Base-by-base conservation (phyloP, 2,888 invertebrate species). In the Ditula angustiorana region DNA sequence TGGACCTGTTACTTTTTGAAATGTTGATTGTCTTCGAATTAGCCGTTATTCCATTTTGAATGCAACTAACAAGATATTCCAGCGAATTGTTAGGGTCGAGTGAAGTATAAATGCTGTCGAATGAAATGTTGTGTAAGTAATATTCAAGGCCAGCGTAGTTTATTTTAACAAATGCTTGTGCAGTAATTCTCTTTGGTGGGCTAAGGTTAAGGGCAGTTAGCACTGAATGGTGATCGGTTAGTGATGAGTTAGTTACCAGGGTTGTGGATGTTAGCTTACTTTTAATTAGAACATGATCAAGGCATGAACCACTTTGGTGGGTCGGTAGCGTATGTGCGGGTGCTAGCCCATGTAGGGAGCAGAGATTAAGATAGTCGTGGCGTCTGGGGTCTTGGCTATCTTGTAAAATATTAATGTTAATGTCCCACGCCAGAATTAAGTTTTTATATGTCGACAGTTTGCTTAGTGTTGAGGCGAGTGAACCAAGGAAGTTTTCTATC, bases 251-350 rank as follows among this genome's bases (percentile, higher is more conserved):
- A 30, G 16, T 21, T 8, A 53, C 37, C 10, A 33, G n/a, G 10
- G 53, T 53, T 21, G 44, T 24, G 7, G 58, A 33, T 16, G 41
- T 46, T n/a, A 33, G 13, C 21, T 59, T 16, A 3, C 46, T 49
- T 49, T 49, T 59, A 2, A 59, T 8, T 13, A 59, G 5, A 49
- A 59, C 46, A 58, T 58, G 56, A 23, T 41, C 47, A 13, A 58
- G 28, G 28, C 58, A 58, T 26, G 26, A 26, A 26, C 26, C 26
- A 26, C n/a, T n/a, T 21, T 33, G 46, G 23, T 24, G 53, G 24
- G 59, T 59, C 7, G 47, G 47, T 7, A 47, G 7, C 41, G 21
- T 46, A 21, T 47, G 58, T 21, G 58, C 33, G 19, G 58, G 58
- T n/a, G 26, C 24, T 21, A 58, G 46, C 2, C 59, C 35, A 19